Evolutionary conservation across 2,797 vertebrate genomes (phyloP), one percentile per base, ranked within the genome.

Genomic region (Alosa sapidissima): DNA sequence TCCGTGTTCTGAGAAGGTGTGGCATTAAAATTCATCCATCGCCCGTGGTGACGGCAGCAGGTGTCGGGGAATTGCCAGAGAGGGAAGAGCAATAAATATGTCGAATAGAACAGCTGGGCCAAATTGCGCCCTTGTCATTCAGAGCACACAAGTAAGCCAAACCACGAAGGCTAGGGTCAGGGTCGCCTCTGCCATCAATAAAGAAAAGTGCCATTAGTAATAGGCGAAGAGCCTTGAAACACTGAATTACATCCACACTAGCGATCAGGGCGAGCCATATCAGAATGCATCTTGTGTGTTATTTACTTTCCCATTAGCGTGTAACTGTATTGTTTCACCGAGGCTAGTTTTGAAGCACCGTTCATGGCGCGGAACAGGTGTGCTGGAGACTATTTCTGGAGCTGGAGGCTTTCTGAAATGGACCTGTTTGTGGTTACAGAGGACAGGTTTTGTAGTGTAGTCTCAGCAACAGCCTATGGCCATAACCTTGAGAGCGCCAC

Each of bases 61-160:
- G 94, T 91, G 93, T 91, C 91, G 84, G 41, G 81, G 82, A 81
- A 88, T 84, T 85, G 82, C 84, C 82, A 82, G 86, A 89, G 88
- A 90, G 87, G 89, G 84, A 89, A 88, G 87, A 19, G 88, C 87
- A 91, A 91, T 95, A 91, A 94, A 93, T 88, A 91, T 85, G 90
- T 90, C 81, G 90, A 82, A 88, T 91, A 88, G 91, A 94, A 93
- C 95, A 93, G 94, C 89, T 92, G 94, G 93, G 92, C 89, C 88
- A 93, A 94, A 94, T 90, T 93, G 94, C 92, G 89, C 90, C 86
- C 91, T 93, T 78, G 86, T 93, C 91, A 93, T 94, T 94, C 92
- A 92, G 89, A 92, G 92, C 91, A 91, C 86, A 91, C 93, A 91
- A 93, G 90, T 92, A 93, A 92, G 89, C 89, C 89, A 89, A 91